Percentiles rank a stretch among this genome's conserved stretches.
Evolutionary conservation across 1,140 invertebrate genomes (phyloP).

Genomic region (Choristoneura fumiferana): DNA sequence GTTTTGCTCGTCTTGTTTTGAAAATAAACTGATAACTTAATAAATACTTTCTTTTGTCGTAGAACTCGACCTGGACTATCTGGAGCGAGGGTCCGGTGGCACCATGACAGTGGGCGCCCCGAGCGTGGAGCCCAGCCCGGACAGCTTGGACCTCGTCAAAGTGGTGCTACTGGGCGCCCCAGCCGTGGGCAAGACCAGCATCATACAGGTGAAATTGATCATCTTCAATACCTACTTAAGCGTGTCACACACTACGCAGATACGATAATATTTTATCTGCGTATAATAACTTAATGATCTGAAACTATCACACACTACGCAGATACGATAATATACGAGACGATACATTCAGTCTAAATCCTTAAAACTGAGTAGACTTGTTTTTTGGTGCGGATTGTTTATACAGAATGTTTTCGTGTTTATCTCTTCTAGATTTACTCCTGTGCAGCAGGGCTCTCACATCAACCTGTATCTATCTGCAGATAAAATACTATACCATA

Average conservation of each 20-base stretch:
- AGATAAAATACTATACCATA: too few species aligned
- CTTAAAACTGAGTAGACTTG: too few species aligned
- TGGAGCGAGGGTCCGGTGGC: conserved; percentile 67
- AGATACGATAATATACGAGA: too few species aligned
- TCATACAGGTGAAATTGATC: conserved; percentile 82
- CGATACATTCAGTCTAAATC: too few species aligned
- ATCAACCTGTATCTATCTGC: too few species aligned
- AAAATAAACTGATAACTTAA: neutral
- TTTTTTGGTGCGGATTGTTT: too few species aligned
- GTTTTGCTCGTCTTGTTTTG: neutral
- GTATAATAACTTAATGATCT: too few species aligned
- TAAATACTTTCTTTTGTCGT: conserved; percentile 31
- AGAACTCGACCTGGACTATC: conserved; percentile 74
- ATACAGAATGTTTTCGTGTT: too few species aligned
- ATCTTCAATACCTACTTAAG: neutral
- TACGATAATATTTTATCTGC: neutral
- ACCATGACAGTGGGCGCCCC: conserved; percentile 62
- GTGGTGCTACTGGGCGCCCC: conserved; percentile 88
- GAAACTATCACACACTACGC: too few species aligned
- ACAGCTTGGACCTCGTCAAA: conserved; percentile 81
- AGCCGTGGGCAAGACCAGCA: conserved; percentile 89
- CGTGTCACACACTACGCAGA: neutral
- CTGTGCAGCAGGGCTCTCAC: too few species aligned
- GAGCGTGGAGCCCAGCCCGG: conserved; percentile 70
- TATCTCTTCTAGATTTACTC: too few species aligned